Evolutionary conservation across 2,888 invertebrate genomes (phyloP).

Genomic region (Allygus modestus): DNA sequence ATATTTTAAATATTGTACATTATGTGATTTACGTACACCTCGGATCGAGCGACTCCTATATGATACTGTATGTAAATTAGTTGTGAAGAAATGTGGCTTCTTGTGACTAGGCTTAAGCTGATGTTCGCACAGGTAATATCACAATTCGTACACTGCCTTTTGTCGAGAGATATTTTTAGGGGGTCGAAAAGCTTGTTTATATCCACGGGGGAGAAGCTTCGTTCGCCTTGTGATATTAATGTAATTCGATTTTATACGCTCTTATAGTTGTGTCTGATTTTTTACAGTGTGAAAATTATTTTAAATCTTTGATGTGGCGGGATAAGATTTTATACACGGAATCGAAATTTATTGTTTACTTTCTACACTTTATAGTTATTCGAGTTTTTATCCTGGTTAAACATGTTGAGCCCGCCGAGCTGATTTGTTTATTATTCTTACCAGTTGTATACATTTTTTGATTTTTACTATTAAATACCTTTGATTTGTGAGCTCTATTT

Average conservation of each 20-base stretch:
- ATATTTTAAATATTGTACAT: conserved; percentile 63
- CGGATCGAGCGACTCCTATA: conserved; percentile 12
- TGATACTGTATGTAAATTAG: conserved; percentile 44
- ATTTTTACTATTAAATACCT: conserved; percentile 35
- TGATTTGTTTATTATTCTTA: conserved; percentile 32
- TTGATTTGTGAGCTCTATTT: conserved; percentile 44
- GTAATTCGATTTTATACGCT: conserved; percentile 51
- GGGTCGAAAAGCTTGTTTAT: background rate
- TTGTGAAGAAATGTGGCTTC: conserved; percentile 54
- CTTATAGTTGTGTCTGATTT: conserved; percentile 4
- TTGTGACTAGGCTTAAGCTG: conserved; percentile 44
- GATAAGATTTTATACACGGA: conserved; percentile 4
- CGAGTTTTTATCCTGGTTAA: conserved; percentile 6
- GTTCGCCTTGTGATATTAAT: conserved; percentile 50
- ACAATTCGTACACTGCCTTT: conserved; percentile 55
- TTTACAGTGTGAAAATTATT: background rate
- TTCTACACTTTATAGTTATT: conserved; percentile 6
- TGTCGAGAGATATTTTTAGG: background rate
- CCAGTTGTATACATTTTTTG: conserved; percentile 10
- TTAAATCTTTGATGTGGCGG: background rate
- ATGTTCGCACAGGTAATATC: conserved; percentile 49
- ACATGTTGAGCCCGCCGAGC: background rate
- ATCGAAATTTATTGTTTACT: conserved; percentile 19
- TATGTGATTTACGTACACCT: conserved; percentile 60
- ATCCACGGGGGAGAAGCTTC: background rate